Evolutionary conservation across 2,113 vertebrate genomes (phyloP).

Genomic region (Anseranas semipalmata): DNA sequence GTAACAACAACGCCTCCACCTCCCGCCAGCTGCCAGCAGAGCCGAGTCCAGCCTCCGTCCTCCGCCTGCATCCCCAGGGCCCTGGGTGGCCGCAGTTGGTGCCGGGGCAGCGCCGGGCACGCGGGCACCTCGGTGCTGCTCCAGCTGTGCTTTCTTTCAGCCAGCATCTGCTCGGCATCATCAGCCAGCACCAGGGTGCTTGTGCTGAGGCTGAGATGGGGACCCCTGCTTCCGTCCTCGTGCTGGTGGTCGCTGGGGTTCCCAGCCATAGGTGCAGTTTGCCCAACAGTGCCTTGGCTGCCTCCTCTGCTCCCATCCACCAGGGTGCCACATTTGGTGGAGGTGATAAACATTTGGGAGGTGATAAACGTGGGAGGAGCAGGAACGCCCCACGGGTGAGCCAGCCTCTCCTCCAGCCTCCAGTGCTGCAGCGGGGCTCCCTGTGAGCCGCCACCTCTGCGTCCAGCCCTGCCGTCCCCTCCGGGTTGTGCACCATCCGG

Average conservation of each 20-base stretch:
- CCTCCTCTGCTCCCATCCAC: accelerated
- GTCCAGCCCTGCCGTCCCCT: not conserved
- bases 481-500: not conserved
- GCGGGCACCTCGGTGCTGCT: not conserved
- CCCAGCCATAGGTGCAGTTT: not conserved
- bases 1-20: slow-evolving; percentile 49
- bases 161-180: not conserved
- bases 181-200: not conserved
- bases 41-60: not conserved
- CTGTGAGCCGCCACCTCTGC: not conserved
- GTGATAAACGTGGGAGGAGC: not conserved
- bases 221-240: not conserved
- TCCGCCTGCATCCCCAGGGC: not conserved
- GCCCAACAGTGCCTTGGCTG: not conserved
- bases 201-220: accelerated
- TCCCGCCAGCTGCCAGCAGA: slow-evolving; percentile 19
- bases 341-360: no score
- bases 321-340: not conserved
- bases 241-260: not conserved
- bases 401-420: not conserved
- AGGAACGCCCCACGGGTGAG: accelerated
- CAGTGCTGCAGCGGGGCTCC: accelerated
- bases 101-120: accelerated
- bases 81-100: accelerated
- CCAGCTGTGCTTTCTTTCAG: accelerated